phyloP scores from a whole-genome alignment of 2,888 invertebrate genomes.

The Chalcosyrphus nemorum region DNA sequence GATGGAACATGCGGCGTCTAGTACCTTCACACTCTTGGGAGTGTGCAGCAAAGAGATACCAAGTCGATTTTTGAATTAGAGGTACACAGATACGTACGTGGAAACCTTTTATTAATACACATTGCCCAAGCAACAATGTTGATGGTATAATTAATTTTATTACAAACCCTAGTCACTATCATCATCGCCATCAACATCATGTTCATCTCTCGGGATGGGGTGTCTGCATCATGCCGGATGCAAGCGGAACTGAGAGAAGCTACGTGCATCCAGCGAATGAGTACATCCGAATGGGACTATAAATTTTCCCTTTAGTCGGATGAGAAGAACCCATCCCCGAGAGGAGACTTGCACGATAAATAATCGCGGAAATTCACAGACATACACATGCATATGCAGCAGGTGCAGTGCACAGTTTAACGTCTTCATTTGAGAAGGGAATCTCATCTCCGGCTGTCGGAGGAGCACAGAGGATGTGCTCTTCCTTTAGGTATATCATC shows the following conservation, averaged over 20 bases:
- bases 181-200: slow-evolving; percentile 41
- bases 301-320: slow-evolving; percentile 47
- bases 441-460: slow-evolving; percentile 41
- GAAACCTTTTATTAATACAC: slow-evolving; percentile 56
- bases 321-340: not conserved
- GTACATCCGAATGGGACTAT: slow-evolving; percentile 50
- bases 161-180: slow-evolving; percentile 34
- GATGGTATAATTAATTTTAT: slow-evolving; percentile 71
- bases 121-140: slow-evolving; percentile 59
- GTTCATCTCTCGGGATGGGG: not conserved
- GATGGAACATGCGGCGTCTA: slow-evolving; percentile 4
- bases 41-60: not conserved
- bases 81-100: not conserved
- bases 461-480: not conserved
- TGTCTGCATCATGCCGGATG: slow-evolving; percentile 17
- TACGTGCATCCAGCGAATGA: slow-evolving; percentile 3
- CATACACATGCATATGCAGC: not conserved
- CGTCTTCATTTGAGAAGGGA: slow-evolving; percentile 51
- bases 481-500: not conserved
- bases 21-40: not conserved
- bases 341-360: slow-evolving; percentile 52
- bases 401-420: slow-evolving; percentile 33
- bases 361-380: slow-evolving; percentile 27
- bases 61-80: slow-evolving; percentile 47
- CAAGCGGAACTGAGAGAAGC: slow-evolving; percentile 16